A percentile compares a stretch with the other conserved stretches of the same genome.
phyloP scores from a whole-genome alignment of 1,140 invertebrate genomes.

The Stegodyphus mimosarum region DNA sequence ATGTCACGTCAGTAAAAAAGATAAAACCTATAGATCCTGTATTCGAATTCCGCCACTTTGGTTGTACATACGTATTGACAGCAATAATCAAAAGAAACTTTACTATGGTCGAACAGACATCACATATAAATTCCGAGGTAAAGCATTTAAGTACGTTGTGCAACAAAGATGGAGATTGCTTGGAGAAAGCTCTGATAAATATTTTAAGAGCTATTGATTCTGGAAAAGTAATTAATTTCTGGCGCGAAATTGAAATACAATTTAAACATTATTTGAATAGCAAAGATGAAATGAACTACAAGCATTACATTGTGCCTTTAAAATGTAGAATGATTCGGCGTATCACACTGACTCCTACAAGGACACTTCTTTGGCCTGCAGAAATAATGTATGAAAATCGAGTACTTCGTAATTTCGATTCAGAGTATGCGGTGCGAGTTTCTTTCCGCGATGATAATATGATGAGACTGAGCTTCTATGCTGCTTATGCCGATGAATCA shows the following conservation, averaged over 20 bases:
- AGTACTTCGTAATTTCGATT: conserved; percentile 64
- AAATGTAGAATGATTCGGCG: conserved; percentile 35
- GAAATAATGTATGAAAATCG: conserved; percentile 65
- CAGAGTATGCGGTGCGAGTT: conserved; percentile 64
- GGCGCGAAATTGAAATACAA: conserved; percentile 8
- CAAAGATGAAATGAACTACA: conserved; percentile 45
- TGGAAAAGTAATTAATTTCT: conserved; percentile 39
- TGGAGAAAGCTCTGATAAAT: conserved; percentile 29
- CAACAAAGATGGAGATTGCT: background rate
- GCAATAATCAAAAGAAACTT: conserved; percentile 49
- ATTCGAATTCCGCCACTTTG: conserved; percentile 11
- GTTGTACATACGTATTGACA: conserved; percentile 27
- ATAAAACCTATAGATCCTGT: background rate
- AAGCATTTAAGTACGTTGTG: background rate
- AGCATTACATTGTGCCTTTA: conserved; percentile 62
- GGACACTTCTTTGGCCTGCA: conserved; percentile 63
- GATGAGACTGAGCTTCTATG: conserved; percentile 60
- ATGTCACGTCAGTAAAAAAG: background rate
- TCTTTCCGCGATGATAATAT: conserved; percentile 64
- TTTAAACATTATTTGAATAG: conserved; percentile 10
- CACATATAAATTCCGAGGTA: background rate
- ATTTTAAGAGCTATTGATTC: conserved; percentile 21
- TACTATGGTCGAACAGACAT: background rate
- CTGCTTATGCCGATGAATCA: conserved; percentile 30
- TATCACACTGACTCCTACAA: conserved; percentile 64